Evolutionary conservation across 1,140 invertebrate species (phyloP), one percentile per base, ranked within the genome.

Genomic region (Chymomyza costata): DNA sequence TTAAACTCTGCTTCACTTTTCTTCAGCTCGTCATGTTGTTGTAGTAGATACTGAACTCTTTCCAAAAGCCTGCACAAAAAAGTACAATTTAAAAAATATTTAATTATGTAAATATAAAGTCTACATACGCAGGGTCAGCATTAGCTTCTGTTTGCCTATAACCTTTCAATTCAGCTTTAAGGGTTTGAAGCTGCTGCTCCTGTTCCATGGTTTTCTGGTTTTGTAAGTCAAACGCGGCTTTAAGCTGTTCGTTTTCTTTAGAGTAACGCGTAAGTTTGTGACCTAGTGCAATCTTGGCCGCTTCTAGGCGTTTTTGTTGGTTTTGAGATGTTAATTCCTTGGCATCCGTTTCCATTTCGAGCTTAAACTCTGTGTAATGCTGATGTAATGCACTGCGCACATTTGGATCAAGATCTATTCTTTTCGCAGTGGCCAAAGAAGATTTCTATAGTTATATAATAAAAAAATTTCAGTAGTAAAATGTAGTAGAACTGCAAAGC

Each of bases 1-100:
- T 91, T 91, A 70, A 94, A 95, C 64, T 91, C 88, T 10, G 87
- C 86, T 70, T 95, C 93, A 80, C 93, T 90, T 50, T 90, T 87
- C 73, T 92, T 93, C 6, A 95, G 83, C 61, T 89, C 89, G 65
- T 95, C 93, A 78, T 93, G 91, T 58, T 92, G 86, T 3, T 89
- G 87, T 6, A 95, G 87, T 57, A 94, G 83, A 34, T 88, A 86
- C 64, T 92, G 88, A 13, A 94, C 85, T 65, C 89, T 89, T 59
- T 89, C 86, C n/a, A 93, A 55, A 25, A 88, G 82, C 25, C 91
- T 93, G 51, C 3, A 39, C 50, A 18, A 32, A 0, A 10, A 0
- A 16, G n/a, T 2, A 15, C 1, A 47, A 0, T 14, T 31, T n/a
- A 16, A 0, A 10, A 13, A 25, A 0, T n/a, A n/a, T 5, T 11